Percentiles rank a stretch among this genome's conserved stretches.
Evolutionary conservation across 2,797 vertebrate species (phyloP).

Genomic region (Eulemur albifrons): DNA sequence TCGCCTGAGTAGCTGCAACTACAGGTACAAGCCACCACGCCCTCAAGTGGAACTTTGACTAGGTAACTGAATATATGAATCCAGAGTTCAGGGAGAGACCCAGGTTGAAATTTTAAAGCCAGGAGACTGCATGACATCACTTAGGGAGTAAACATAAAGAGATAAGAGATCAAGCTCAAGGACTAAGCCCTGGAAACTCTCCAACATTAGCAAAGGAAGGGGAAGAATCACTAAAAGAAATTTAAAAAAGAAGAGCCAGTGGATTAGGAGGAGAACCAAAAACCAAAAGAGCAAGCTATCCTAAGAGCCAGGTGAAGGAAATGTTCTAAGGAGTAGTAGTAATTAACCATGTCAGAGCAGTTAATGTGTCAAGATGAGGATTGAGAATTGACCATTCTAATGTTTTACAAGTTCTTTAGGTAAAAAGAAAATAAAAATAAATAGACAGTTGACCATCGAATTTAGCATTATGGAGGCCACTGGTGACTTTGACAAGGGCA

Average conservation of each 20-base stretch:
- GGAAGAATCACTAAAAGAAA: background rate
- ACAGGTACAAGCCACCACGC: background rate
- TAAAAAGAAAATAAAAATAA: background rate
- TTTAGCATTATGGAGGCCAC: background rate
- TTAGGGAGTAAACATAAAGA: background rate
- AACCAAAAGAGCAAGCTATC: background rate
- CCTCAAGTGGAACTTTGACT: background rate
- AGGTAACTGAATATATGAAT: background rate
- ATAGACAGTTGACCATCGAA: background rate
- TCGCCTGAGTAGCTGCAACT: background rate
- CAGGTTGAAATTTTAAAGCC: constrained; percentile 4
- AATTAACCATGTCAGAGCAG: background rate
- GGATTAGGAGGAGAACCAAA: background rate
- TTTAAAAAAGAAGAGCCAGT: background rate
- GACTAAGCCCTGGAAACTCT: background rate
- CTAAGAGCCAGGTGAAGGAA: background rate
- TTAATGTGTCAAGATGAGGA: background rate
- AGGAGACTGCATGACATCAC: background rate
- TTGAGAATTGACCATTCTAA: background rate
- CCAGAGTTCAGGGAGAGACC: background rate
- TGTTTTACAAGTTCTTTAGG: background rate
- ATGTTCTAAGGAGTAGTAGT: background rate
- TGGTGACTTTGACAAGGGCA: background rate
- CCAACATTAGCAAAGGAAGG: background rate
- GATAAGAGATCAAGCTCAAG: background rate